These are phyloP conservation scores for Phymastichus coffea DNA, from an alignment of 1,140 invertebrate species.

Conservation along the genomic window DNA sequence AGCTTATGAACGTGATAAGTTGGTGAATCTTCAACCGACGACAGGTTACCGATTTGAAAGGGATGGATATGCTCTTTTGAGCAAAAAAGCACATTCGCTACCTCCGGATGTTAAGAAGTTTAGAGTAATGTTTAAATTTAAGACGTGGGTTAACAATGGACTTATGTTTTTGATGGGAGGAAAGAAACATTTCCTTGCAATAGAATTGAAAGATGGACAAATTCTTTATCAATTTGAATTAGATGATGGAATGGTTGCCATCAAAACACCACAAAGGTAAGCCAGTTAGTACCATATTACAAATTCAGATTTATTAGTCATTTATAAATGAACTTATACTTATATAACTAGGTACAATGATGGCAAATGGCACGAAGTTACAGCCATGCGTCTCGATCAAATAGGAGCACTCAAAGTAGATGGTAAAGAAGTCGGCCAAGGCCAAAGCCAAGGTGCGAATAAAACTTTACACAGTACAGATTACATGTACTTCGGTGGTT, in stretches of 20 bases:
- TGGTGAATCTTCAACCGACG: slow-evolving; percentile 62
- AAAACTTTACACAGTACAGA: slow-evolving; percentile 61
- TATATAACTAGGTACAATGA: slow-evolving; percentile 67
- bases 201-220: slow-evolving; percentile 79
- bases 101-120: slow-evolving; percentile 60
- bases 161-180: slow-evolving; percentile 83
- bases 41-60: slow-evolving; percentile 85
- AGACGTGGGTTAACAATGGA: slow-evolving; percentile 83
- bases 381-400: slow-evolving; percentile 66
- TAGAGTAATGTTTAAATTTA: slow-evolving; percentile 70
- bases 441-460: slow-evolving; percentile 42
- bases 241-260: slow-evolving; percentile 61
- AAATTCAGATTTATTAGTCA: no score
- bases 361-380: slow-evolving; percentile 78
- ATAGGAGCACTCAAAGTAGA: slow-evolving; percentile 73
- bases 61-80: slow-evolving; percentile 75
- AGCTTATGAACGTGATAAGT: slow-evolving; percentile 69
- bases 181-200: slow-evolving; percentile 74
- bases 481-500: slow-evolving; percentile 87
- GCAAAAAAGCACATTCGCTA: slow-evolving; percentile 61
- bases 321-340: no score
- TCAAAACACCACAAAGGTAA: slow-evolving; percentile 58
- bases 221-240: slow-evolving; percentile 73
- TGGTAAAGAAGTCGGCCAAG: slow-evolving; percentile 50
- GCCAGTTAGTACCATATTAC: no score